These are phyloP conservation scores for Sterrhoptilus dennistouni DNA, from an alignment of 2,113 vertebrate genomes.

Conservation along the genomic window DNA sequence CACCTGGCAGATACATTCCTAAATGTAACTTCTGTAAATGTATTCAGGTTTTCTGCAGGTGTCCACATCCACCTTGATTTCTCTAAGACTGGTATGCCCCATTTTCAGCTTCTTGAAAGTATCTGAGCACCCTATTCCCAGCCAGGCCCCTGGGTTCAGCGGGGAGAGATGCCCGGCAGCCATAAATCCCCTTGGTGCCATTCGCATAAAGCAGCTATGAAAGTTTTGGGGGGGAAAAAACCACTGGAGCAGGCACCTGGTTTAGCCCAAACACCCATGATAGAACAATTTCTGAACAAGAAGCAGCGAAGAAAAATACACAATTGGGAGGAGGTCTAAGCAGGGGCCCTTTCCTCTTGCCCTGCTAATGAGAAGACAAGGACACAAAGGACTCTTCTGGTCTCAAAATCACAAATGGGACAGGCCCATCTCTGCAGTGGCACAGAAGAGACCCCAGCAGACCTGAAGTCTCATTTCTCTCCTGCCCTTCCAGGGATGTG, in stretches of 20 bases:
- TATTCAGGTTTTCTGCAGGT: background rate
- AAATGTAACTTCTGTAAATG: background rate
- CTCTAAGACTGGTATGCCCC: background rate
- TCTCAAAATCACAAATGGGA: background rate
- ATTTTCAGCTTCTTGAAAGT: background rate
- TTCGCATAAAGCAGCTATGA: background rate
- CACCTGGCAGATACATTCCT: background rate
- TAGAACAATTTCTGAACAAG: background rate
- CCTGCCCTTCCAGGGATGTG: background rate
- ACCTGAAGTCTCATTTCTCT: fast-evolving
- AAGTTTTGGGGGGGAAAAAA: background rate
- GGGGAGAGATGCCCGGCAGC: fast-evolving
- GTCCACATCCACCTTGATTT: background rate
- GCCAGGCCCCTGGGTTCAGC: fast-evolving
- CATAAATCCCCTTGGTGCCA: fast-evolving
- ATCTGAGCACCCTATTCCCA: background rate
- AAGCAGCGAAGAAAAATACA: background rate
- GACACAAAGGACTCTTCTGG: fast-evolving
- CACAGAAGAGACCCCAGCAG: background rate
- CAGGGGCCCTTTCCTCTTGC: background rate
- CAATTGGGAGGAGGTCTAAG: fast-evolving
- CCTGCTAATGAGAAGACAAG: background rate
- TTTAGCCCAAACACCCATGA: fast-evolving
- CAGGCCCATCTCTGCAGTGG: fast-evolving
- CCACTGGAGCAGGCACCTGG: background rate